Percentiles rank a stretch among this genome's conserved stretches.
Evolutionary conservation across 2,113 vertebrate genomes (phyloP).

Genomic region (Sylvietta virens): DNA sequence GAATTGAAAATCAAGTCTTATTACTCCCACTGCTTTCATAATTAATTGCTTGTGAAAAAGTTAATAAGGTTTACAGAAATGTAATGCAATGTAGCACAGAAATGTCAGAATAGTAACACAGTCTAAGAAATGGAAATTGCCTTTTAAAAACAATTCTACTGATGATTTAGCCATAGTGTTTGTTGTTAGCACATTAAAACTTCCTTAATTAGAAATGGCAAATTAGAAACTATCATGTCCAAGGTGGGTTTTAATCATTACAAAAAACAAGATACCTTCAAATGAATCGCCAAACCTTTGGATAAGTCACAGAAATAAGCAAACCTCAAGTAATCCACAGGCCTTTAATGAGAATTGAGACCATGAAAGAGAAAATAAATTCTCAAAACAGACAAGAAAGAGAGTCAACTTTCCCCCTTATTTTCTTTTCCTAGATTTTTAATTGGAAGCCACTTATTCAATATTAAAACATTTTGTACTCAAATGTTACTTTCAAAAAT

Average conservation of each 20-base stretch:
- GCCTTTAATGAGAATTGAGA: neutral
- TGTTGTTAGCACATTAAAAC: neutral
- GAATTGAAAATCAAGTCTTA: neutral
- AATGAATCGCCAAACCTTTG: neutral
- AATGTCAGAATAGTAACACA: neutral
- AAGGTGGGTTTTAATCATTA: neutral
- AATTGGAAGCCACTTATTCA: neutral
- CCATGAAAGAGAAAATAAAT: neutral
- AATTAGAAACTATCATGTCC: neutral
- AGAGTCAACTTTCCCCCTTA: neutral
- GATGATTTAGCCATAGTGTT: neutral
- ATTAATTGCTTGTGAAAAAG: constrained; percentile 30
- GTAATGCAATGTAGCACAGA: neutral
- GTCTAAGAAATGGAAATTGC: neutral
- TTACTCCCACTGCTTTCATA: constrained; percentile 9
- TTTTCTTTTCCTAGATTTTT: neutral
- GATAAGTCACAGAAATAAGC: neutral
- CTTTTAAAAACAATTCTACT: neutral
- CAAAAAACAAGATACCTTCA: neutral
- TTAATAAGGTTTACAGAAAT: constrained; percentile 11
- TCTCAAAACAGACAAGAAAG: neutral
- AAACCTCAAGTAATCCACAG: neutral
- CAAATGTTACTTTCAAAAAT: neutral
- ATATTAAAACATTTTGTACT: neutral
- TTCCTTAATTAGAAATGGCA: neutral